These are phyloP conservation scores for Lepidochrysops patricia DNA, from an alignment of 2,888 invertebrate species.

Conservation along the genomic window DNA sequence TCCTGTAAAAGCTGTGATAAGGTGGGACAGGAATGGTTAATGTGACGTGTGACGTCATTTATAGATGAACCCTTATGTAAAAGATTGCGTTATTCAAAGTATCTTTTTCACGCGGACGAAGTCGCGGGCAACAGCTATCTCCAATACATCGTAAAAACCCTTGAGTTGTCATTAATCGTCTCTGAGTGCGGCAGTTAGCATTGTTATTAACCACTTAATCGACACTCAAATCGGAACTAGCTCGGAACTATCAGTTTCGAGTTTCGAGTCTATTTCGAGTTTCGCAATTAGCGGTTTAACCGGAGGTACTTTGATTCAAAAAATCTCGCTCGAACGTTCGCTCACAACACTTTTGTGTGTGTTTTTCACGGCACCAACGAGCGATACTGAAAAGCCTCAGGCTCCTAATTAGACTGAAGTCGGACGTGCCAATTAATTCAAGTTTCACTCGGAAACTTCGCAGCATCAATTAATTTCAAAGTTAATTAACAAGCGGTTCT, in stretches of 20 bases:
- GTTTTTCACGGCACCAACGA: constrained; percentile 68
- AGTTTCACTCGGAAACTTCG: constrained; percentile 74
- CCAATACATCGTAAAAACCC: too few species aligned
- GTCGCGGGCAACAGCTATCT: too few species aligned
- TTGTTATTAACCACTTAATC: background rate
- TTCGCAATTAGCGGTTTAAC: constrained; percentile 29
- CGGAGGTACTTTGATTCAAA: constrained; percentile 31
- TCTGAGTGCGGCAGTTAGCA: too few species aligned
- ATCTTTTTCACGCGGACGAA: too few species aligned
- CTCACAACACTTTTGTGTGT: constrained; percentile 69
- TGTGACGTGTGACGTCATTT: too few species aligned
- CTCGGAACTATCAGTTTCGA: constrained; percentile 17
- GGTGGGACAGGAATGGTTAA: too few species aligned
- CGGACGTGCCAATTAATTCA: constrained; percentile 75
- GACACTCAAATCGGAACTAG: constrained; percentile 1
- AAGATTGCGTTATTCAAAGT: too few species aligned
- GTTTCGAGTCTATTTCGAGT: constrained; percentile 21
- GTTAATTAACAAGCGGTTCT: constrained; percentile 65
- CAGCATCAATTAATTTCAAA: constrained; percentile 75
- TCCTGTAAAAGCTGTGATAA: too few species aligned
- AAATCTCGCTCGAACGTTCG: constrained; percentile 40
- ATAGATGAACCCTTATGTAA: too few species aligned
- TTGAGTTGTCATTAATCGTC: too few species aligned
- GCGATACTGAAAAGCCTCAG: constrained; percentile 69
- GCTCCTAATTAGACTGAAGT: constrained; percentile 74